These are phyloP conservation scores for Sarcophaga carnaria DNA, from an alignment of 2,888 invertebrate species.

Conservation along the genomic window DNA sequence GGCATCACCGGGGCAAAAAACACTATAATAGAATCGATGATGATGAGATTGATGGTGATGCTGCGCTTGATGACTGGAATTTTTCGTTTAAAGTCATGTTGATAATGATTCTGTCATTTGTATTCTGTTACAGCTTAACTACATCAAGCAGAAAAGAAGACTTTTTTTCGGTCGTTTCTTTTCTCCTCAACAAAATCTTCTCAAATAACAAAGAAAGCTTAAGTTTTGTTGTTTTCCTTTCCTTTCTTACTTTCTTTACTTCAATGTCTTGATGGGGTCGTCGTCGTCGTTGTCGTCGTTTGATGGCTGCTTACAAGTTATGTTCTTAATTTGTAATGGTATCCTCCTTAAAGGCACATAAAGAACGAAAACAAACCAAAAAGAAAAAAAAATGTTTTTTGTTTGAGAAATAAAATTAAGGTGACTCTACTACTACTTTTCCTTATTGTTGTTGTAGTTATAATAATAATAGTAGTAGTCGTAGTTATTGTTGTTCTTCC, in stretches of 20 bases:
- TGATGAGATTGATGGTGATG: neutral
- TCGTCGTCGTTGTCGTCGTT: neutral
- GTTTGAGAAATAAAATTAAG: conserved; percentile 5
- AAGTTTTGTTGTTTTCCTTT: neutral
- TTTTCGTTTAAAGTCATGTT: conserved; percentile 39
- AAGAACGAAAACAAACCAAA: neutral
- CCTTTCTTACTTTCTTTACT: too few species aligned
- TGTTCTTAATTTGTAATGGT: conserved; percentile 43
- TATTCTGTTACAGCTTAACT: too few species aligned
- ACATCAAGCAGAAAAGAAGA: neutral
- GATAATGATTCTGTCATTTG: conserved; percentile 32
- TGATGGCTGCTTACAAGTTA: neutral
- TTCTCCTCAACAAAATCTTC: too few species aligned
- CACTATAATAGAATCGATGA: neutral
- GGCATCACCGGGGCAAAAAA: neutral
- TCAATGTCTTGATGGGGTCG: neutral
- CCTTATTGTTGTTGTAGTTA: too few species aligned
- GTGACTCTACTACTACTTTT: neutral
- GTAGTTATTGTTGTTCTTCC: neutral
- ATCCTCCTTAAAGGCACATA: conserved; percentile 39
- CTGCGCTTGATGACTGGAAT: conserved; percentile 19
- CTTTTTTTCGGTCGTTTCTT: neutral
- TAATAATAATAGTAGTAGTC: too few species aligned
- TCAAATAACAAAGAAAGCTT: neutral
- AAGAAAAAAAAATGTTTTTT: too few species aligned